Percentiles rank a stretch among this genome's conserved stretches.
Evolutionary conservation across 2,113 vertebrate species (phyloP).

Genomic region (Eulemur macaco): DNA sequence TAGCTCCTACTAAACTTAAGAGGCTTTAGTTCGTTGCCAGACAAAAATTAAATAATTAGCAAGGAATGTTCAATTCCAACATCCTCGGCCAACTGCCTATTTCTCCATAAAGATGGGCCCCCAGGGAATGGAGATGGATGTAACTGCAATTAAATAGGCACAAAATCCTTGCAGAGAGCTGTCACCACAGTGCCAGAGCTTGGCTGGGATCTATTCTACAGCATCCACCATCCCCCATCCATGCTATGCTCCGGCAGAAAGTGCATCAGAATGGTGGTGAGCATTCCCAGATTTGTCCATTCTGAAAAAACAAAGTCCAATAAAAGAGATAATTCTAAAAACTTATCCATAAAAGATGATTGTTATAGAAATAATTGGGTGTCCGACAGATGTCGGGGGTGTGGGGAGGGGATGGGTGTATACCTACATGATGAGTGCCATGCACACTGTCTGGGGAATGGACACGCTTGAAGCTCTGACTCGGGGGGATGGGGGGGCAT

Average conservation of each 20-base stretch:
- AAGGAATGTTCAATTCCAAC: conserved; percentile 82
- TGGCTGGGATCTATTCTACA: background rate
- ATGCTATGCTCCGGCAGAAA: background rate
- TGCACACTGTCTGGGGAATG: too few species aligned
- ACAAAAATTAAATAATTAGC: conserved; percentile 86
- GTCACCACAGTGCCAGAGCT: conserved; percentile 11
- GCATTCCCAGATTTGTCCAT: background rate
- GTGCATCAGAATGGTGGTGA: background rate
- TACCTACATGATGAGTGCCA: too few species aligned
- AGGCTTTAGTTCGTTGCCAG: conserved; percentile 80
- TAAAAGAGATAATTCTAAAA: background rate
- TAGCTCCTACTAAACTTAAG: conserved; percentile 80
- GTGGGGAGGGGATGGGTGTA: too few species aligned
- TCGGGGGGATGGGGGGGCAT: too few species aligned
- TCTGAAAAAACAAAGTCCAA: background rate
- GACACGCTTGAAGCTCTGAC: too few species aligned
- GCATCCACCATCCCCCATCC: too few species aligned
- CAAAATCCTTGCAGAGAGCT: conserved; percentile 71
- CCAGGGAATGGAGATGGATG: conserved; percentile 60
- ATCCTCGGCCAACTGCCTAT: conserved; percentile 80
- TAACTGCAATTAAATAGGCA: conserved; percentile 81
- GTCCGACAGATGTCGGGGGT: too few species aligned
- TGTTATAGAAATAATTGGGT: background rate
- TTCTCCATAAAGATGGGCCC: conserved; percentile 82
- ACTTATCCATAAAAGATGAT: background rate